phyloP scores from a whole-genome alignment of 1,140 invertebrate species.

The Choristoneura fumiferana region DNA sequence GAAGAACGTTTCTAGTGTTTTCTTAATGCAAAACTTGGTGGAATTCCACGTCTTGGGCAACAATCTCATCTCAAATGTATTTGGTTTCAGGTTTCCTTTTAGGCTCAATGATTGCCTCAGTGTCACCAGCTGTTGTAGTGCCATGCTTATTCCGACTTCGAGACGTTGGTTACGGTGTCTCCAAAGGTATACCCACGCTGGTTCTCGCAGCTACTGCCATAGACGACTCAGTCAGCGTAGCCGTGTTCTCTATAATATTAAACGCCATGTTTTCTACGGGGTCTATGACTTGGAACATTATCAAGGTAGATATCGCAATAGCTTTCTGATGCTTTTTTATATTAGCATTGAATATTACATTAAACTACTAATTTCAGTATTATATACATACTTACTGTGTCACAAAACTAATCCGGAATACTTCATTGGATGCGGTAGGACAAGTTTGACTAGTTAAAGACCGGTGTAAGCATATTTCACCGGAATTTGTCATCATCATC shows the following conservation, averaged over 20 bases:
- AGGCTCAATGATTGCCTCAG: slow-evolving; percentile 93
- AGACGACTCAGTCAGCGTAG: slow-evolving; percentile 93
- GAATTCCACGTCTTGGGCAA: too few relatives aligned
- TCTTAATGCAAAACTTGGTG: too few relatives aligned
- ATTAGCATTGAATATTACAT: too few relatives aligned
- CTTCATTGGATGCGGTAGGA: too few relatives aligned
- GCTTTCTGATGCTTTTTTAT: too few relatives aligned
- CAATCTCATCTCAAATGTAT: not conserved
- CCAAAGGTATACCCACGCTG: slow-evolving; percentile 96
- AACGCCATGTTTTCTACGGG: slow-evolving; percentile 90
- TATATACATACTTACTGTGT: too few relatives aligned
- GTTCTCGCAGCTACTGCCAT: slow-evolving; percentile 94
- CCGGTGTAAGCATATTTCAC: too few relatives aligned
- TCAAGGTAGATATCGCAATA: slow-evolving; percentile 56
- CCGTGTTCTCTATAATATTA: slow-evolving; percentile 92
- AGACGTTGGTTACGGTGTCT: slow-evolving; percentile 91
- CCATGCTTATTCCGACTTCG: slow-evolving; percentile 92
- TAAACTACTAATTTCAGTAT: too few relatives aligned
- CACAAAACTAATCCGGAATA: too few relatives aligned
- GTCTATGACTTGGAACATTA: slow-evolving; percentile 80
- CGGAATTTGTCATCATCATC: too few relatives aligned
- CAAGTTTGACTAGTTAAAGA: too few relatives aligned
- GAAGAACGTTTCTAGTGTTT: too few relatives aligned
- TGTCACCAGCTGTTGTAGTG: slow-evolving; percentile 97
- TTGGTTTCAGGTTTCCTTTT: slow-evolving; percentile 83